These are phyloP conservation scores for Orientallactaga sibirica DNA, from an alignment of 2,797 vertebrate species.

Conservation along the genomic window DNA sequence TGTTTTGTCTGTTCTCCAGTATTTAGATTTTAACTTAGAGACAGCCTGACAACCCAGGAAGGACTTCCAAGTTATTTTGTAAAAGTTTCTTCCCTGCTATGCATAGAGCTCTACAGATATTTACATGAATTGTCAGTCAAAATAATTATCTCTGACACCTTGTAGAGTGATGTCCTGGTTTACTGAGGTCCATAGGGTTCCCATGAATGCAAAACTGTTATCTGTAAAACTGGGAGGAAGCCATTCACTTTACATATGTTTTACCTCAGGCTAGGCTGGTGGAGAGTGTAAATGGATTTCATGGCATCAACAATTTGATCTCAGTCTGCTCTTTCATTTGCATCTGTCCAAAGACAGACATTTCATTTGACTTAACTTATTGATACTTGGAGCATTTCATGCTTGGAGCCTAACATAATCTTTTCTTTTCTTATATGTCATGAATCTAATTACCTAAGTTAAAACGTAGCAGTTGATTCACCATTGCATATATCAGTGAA, in stretches of 20 bases:
- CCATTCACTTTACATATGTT: not conserved
- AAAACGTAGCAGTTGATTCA: not conserved
- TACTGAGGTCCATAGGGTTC: not conserved
- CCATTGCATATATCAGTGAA: no score
- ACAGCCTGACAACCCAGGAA: not conserved
- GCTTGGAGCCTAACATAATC: not conserved
- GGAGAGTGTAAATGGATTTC: not conserved
- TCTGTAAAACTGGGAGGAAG: not conserved
- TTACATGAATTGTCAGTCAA: not conserved
- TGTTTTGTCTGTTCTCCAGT: not conserved
- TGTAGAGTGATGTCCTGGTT: not conserved
- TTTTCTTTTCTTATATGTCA: no score
- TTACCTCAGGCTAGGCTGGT: not conserved
- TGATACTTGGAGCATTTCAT: not conserved
- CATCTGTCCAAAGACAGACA: not conserved
- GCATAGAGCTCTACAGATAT: not conserved
- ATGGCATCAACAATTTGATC: not conserved
- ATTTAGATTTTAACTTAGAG: not conserved
- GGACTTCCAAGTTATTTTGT: not conserved
- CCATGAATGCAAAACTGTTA: not conserved
- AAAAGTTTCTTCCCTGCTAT: not conserved
- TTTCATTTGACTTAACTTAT: not conserved
- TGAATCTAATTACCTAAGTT: not conserved
- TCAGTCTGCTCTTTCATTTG: no score
- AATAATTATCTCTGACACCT: not conserved